Percentiles rank a stretch among this genome's conserved stretches.
Evolutionary conservation across 2,113 vertebrate species (phyloP).

Genomic region (Psettodes erumei): DNA sequence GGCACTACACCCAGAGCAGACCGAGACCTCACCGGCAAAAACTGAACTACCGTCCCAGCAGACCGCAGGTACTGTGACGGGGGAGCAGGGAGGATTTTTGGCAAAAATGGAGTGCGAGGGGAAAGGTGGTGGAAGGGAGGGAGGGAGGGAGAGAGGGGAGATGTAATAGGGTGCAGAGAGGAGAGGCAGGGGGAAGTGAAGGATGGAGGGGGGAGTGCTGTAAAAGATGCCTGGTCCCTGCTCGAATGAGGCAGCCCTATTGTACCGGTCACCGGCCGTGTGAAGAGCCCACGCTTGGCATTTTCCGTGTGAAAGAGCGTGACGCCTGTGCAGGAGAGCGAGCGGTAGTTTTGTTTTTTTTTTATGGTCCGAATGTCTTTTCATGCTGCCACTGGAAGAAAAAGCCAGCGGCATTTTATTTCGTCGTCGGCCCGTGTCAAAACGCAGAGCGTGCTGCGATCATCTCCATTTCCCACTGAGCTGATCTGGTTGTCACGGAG

Average conservation of each 20-base stretch:
- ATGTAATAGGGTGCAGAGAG: constrained; percentile 71
- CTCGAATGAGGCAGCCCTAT: constrained; percentile 69
- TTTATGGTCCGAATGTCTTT: constrained; percentile 48
- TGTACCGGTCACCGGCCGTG: constrained; percentile 67
- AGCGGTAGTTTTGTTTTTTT: constrained; percentile 32
- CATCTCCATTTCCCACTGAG: constrained; percentile 55
- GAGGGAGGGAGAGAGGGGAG: constrained; percentile 46
- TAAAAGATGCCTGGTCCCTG: constrained; percentile 71
- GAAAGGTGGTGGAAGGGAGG: constrained; percentile 66
- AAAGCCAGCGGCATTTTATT: constrained; percentile 1
- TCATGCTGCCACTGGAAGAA: constrained; percentile 24
- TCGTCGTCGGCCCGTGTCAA: constrained; percentile 24
- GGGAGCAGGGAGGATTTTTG: constrained; percentile 32
- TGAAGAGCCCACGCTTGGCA: constrained; percentile 50
- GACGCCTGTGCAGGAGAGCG: constrained; percentile 18
- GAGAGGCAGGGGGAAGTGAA: constrained; percentile 79
- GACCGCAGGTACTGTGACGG: constrained; percentile 74
- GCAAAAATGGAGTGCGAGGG: constrained; percentile 57
- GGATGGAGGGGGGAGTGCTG: constrained; percentile 70
- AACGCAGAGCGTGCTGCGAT: constrained; percentile 41
- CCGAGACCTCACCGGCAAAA: constrained; percentile 82
- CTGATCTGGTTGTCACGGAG: constrained; percentile 62
- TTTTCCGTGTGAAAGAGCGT: constrained; percentile 24
- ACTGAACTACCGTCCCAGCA: constrained; percentile 80
- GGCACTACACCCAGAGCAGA: constrained; percentile 83